Base-by-base conservation (phyloP, 2,797 vertebrate genomes). In the Sebastes hopkinsi region DNA sequence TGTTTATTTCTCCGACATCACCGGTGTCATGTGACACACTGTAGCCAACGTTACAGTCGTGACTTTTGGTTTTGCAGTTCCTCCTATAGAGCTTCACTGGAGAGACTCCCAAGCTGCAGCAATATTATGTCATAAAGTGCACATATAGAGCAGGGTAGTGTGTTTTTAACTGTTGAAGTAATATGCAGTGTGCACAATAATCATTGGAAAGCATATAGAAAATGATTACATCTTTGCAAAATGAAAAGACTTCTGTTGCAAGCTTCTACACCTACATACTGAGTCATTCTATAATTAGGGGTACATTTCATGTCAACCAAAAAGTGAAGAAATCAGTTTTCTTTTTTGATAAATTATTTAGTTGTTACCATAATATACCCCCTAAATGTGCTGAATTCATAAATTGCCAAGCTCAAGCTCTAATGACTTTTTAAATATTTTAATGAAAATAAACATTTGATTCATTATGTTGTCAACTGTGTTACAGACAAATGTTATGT, bases 11-110 rank as follows among this genome's bases (percentile, higher is more conserved):
- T 36, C 74, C 82, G 32, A 34, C 54, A 61, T 36, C 56, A 13
- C 55, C 5, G 36, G 62, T 50, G 87, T 92, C 93, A 94, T 88
- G 87, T 93, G 91, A 93, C 92, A 20, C 42, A 20, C 8, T 18
- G 62, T 5, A 5, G 75, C 30, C 67, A 59, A 71, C 29, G 23
- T 76, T 38, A 65, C 62, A 64, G 75, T 20, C 67, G 27, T 62
- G 76, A 83, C 88, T 85, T 79, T 84, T 42, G 52, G 56, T 70
- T 75, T 61, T 62, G 56, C 23, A 18, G 20, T 83, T 80, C 67
- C 72, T 77, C 34, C 56, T 27, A 3, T 73, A 4, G 73, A 76
- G 3, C 32, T 55, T 75, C 8, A 22, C 11, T 36, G 36, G 0
- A 11, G 32, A 50, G 10, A 25, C 8, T 0, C 30, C 8, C 2